Evolutionary conservation across 1,140 invertebrate genomes (phyloP).

Genomic region (Tetragonula clypearis): DNA sequence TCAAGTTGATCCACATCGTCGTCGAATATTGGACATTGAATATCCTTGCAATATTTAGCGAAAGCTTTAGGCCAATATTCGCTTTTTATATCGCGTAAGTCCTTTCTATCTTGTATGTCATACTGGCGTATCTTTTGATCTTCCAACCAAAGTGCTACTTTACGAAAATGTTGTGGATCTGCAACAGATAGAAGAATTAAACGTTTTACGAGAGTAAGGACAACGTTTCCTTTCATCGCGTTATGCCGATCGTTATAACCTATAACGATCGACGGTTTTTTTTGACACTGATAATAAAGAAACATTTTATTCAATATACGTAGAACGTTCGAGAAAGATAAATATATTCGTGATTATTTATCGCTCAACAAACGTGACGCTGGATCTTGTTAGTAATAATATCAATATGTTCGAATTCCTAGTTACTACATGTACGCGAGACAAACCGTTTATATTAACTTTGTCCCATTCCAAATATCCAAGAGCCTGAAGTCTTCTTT

Average conservation of each 20-base stretch:
- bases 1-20: slow-evolving; percentile 86
- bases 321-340: not conserved
- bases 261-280: not conserved
- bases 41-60: slow-evolving; percentile 88
- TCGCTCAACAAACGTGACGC: not conserved
- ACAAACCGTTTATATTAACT: slow-evolving; percentile 84
- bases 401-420: slow-evolving; percentile 7
- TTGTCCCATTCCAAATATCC: slow-evolving; percentile 88
- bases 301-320: no score
- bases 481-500: slow-evolving; percentile 88
- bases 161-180: slow-evolving; percentile 91
- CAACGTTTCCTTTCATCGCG: not conserved
- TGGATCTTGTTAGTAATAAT: not conserved
- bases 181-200: slow-evolving; percentile 59
- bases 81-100: slow-evolving; percentile 85
- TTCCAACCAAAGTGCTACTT: slow-evolving; percentile 94
- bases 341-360: not conserved
- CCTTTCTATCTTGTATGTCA: slow-evolving; percentile 90
- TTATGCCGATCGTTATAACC: not conserved
- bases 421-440: slow-evolving; percentile 48
- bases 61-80: slow-evolving; percentile 88
- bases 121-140: slow-evolving; percentile 96
- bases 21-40: slow-evolving; percentile 84
- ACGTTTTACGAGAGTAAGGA: not conserved
- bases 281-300: no score